A percentile compares a stretch with the other conserved stretches of the same genome.
phyloP scores from a whole-genome alignment of 2,113 vertebrate genomes.

The Poecile atricapillus region DNA sequence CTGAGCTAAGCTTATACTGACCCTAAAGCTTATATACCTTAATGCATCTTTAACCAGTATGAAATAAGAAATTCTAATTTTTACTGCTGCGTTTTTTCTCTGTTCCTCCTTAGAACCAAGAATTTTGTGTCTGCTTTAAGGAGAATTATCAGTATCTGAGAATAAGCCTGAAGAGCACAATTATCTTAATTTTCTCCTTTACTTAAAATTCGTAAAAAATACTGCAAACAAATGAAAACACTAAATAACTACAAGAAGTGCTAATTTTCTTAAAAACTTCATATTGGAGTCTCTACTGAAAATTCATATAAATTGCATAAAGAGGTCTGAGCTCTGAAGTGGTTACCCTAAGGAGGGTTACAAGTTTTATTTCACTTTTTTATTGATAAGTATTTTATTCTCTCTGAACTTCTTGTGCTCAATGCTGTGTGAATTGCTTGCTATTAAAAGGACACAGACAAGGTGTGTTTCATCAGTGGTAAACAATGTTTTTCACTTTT shows the following conservation, averaged over 20 bases:
- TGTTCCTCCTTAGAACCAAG: neutral
- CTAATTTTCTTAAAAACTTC: neutral
- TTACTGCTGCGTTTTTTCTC: conserved; percentile 13
- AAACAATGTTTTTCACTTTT: neutral
- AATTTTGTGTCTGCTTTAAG: neutral
- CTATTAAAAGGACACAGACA: neutral
- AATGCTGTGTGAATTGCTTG: neutral
- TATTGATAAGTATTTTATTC: conserved; percentile 1
- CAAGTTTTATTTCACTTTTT: conserved; percentile 10
- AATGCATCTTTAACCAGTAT: conserved; percentile 36
- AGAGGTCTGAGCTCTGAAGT: neutral
- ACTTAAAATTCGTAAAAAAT: neutral
- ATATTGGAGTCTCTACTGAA: neutral
- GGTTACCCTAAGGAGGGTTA: neutral
- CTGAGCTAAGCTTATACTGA: conserved; percentile 68
- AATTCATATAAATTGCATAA: neutral
- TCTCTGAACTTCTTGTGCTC: conserved; percentile 2
- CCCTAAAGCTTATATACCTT: conserved; percentile 60
- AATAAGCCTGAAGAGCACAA: neutral
- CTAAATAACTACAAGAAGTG: neutral
- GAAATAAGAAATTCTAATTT: conserved; percentile 65
- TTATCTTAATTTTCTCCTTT: neutral
- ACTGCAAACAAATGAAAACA: neutral
- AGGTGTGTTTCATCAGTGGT: conserved; percentile 10
- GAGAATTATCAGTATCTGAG: neutral